Percentiles rank a stretch among this genome's conserved stretches.
These are phyloP conservation scores for Drosophila paramelanica DNA, from an alignment of 2,888 invertebrate genomes.

Conservation along the genomic window DNA sequence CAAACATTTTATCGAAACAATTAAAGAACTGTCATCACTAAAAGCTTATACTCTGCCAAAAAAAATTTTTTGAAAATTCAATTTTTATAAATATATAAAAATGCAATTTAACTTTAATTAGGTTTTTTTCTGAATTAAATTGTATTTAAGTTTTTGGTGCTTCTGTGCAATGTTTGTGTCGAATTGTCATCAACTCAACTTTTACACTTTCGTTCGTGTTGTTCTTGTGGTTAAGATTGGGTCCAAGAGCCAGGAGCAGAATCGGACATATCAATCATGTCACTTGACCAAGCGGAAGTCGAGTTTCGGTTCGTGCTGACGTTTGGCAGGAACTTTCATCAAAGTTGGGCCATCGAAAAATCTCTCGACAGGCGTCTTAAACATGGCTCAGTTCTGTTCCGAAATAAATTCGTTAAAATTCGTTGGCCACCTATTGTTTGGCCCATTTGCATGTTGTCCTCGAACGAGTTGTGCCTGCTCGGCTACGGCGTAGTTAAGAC, in stretches of 20 bases:
- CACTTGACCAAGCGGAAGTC: constrained; percentile 74
- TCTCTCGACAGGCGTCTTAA: constrained; percentile 25
- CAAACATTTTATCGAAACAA: background rate
- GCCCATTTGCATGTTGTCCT: constrained; percentile 53
- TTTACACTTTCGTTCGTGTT: constrained; percentile 9
- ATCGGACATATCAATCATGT: constrained; percentile 70
- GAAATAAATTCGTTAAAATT: constrained; percentile 54
- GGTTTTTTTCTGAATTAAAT: too few relatives aligned
- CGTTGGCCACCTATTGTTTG: constrained; percentile 44
- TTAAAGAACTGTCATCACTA: background rate
- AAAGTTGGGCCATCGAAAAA: constrained; percentile 27
- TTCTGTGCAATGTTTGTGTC: constrained; percentile 16
- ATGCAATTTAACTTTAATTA: background rate
- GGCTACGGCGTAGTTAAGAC: constrained; percentile 5
- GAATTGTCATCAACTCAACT: constrained; percentile 15
- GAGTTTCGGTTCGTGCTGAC: constrained; percentile 34
- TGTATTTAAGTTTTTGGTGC: too few relatives aligned
- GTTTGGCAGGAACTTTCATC: constrained; percentile 15
- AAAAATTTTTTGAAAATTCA: background rate
- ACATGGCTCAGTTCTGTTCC: constrained; percentile 36
- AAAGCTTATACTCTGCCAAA: background rate
- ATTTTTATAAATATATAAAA: background rate
- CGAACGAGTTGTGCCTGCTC: constrained; percentile 13
- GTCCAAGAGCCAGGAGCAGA: background rate
- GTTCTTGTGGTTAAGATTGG: constrained; percentile 9